Evolutionary conservation across 35 echinoderm and acorn worm species (phyloP).

Genomic region (Holothuria glaberrima): DNA sequence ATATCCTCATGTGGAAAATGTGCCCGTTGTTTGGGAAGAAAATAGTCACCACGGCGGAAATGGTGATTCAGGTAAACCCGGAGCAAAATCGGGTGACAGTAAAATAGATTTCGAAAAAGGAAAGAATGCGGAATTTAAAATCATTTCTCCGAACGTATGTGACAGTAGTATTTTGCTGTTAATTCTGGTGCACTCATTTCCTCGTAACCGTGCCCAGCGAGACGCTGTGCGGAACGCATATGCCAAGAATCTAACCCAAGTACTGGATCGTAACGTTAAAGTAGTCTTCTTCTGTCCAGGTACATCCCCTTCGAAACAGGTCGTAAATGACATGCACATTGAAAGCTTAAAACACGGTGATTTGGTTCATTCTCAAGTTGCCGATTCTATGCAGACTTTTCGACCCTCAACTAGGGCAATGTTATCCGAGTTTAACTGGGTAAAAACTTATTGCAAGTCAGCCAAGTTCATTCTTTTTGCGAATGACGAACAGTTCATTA

Average conservation of each 20-base stretch:
- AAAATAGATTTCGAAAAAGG: background rate
- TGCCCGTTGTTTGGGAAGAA: constrained; percentile 54
- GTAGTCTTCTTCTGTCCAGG: constrained; percentile 51
- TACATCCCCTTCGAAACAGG: constrained; percentile 5
- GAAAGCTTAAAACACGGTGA: constrained; percentile 60
- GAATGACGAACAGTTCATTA: constrained; percentile 73
- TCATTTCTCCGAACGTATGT: constrained; percentile 8
- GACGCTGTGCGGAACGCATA: constrained; percentile 52
- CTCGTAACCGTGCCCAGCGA: constrained; percentile 51
- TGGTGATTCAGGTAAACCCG: background rate
- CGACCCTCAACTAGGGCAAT: constrained; percentile 58
- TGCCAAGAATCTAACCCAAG: constrained; percentile 26
- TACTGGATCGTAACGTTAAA: constrained; percentile 46
- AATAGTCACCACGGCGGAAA: background rate
- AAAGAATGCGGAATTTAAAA: constrained; percentile 43
- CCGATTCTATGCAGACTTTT: constrained; percentile 59
- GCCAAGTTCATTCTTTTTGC: constrained; percentile 81
- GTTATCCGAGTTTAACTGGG: constrained; percentile 70
- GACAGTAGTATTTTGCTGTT: constrained; percentile 46
- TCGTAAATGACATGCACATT: constrained; percentile 11
- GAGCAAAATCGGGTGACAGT: background rate
- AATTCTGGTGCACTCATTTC: constrained; percentile 56
- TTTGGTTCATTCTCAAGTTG: constrained; percentile 59
- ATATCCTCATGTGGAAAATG: background rate
- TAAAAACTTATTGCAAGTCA: constrained; percentile 48